phyloP scores from a whole-genome alignment of 2,113 vertebrate species.

The Halcyon senegalensis region DNA sequence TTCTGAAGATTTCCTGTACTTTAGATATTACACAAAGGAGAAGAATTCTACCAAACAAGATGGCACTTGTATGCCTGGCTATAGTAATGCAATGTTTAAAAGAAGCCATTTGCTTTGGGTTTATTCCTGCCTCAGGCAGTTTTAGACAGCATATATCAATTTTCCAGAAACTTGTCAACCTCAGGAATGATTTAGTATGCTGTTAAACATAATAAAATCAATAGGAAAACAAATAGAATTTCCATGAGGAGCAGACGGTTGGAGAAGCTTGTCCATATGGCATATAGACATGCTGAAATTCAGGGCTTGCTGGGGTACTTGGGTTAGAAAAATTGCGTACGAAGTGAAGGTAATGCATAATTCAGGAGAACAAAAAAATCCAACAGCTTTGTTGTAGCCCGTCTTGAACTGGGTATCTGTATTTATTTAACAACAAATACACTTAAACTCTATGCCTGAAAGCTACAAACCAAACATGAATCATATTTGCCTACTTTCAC shows the following conservation, averaged over 20 bases:
- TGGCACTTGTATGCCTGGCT: slow-evolving; percentile 52
- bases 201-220: slow-evolving; percentile 69
- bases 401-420: slow-evolving; percentile 38
- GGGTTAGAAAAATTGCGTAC: slow-evolving; percentile 42
- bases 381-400: slow-evolving; percentile 8
- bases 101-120: slow-evolving; percentile 68
- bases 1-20: slow-evolving; percentile 39
- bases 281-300: slow-evolving; percentile 32
- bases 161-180: slow-evolving; percentile 65
- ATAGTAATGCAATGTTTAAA: slow-evolving; percentile 55
- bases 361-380: slow-evolving; percentile 52
- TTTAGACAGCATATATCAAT: slow-evolving; percentile 69
- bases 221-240: slow-evolving; percentile 68
- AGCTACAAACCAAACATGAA: slow-evolving; percentile 35
- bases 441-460: slow-evolving; percentile 14
- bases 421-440: slow-evolving; percentile 60
- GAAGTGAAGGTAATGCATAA: slow-evolving; percentile 5
- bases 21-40: slow-evolving; percentile 19
- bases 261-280: slow-evolving; percentile 44
- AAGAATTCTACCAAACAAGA: slow-evolving; percentile 47
- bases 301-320: slow-evolving; percentile 36
- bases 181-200: slow-evolving; percentile 67
- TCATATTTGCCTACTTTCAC: slow-evolving; percentile 7
- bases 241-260: slow-evolving; percentile 47
- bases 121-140: slow-evolving; percentile 57